Evolutionary conservation across 2,888 invertebrate genomes (phyloP).

Genomic region (Lathronympha strigana): DNA sequence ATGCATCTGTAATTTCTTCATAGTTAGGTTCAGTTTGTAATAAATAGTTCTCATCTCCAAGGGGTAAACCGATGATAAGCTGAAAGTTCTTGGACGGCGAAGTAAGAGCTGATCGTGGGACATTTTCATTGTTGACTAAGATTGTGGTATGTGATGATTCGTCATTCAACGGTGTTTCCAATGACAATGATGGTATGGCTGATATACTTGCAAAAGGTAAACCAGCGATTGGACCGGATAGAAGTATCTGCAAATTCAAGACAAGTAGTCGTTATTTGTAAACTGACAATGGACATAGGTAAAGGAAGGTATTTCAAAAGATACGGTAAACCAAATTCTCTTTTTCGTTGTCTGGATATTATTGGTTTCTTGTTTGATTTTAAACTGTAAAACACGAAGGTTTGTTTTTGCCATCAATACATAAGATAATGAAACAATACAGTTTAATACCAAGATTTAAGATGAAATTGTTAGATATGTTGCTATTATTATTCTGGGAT

Average conservation of each 20-base stretch:
- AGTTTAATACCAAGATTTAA: too few species aligned
- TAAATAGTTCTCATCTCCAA: not conserved
- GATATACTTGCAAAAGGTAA: slow-evolving; percentile 37
- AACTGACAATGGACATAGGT: not conserved
- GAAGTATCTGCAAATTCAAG: slow-evolving; percentile 27
- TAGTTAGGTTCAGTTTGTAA: not conserved
- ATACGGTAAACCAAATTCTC: too few species aligned
- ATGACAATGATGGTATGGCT: slow-evolving; percentile 12
- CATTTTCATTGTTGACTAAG: not conserved
- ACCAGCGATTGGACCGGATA: slow-evolving; percentile 10
- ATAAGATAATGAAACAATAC: too few species aligned
- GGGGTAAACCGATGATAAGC: slow-evolving; percentile 17
- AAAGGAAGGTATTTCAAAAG: too few species aligned
- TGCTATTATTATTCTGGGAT: too few species aligned
- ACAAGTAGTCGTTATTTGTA: not conserved
- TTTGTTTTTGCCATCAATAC: too few species aligned
- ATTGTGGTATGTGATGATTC: not conserved
- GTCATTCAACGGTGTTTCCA: not conserved
- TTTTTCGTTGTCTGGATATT: too few species aligned
- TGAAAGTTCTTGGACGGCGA: slow-evolving; percentile 1
- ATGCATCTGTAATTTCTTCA: not conserved
- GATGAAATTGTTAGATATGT: too few species aligned
- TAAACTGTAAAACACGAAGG: too few species aligned
- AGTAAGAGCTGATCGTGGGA: not conserved
- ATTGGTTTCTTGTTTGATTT: too few species aligned